Conservation (phyloP, 2,888 invertebrate species). For the Byasa hedistus region DNA sequence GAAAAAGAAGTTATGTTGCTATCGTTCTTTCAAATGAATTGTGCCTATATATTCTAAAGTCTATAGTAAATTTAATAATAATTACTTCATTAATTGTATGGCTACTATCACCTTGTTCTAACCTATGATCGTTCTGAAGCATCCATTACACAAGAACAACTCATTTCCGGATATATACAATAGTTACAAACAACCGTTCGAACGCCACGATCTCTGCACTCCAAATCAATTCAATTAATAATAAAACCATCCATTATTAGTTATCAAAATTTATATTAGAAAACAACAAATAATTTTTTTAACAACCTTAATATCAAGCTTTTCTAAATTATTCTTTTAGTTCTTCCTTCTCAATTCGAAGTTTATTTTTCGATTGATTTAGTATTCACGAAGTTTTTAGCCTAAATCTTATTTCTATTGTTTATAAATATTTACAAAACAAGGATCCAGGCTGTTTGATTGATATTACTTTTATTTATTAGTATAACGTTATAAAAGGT, state of each 20-base stretch:
- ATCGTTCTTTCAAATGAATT: conserved; percentile 13
- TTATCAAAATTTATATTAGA: conserved; percentile 5
- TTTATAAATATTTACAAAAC: conserved; percentile 16
- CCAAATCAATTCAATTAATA: conserved; percentile 19
- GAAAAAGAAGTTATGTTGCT: not conserved
- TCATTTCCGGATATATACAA: conserved; percentile 61
- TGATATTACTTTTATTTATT: conserved; percentile 19
- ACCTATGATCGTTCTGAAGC: conserved; percentile 71
- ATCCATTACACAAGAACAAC: conserved; percentile 47
- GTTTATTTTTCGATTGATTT: no score
- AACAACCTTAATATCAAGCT: not conserved
- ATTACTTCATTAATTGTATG: conserved; percentile 36
- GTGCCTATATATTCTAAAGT: conserved; percentile 26
- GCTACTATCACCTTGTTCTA: conserved; percentile 77
- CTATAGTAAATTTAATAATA: conserved; percentile 17
- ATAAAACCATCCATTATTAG: conserved; percentile 1
- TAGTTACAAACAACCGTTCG: conserved; percentile 65
- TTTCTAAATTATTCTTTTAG: not conserved
- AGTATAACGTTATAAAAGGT: conserved; percentile 23
- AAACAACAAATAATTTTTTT: conserved; percentile 2
- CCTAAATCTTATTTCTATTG: no score
- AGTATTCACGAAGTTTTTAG: no score
- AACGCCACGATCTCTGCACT: conserved; percentile 53
- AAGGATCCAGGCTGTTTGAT: conserved; percentile 12
- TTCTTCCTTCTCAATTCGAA: no score